These are phyloP conservation scores for Leptinotarsa haldemani DNA, from an alignment of 2,888 invertebrate genomes.

Conservation along the genomic window DNA sequence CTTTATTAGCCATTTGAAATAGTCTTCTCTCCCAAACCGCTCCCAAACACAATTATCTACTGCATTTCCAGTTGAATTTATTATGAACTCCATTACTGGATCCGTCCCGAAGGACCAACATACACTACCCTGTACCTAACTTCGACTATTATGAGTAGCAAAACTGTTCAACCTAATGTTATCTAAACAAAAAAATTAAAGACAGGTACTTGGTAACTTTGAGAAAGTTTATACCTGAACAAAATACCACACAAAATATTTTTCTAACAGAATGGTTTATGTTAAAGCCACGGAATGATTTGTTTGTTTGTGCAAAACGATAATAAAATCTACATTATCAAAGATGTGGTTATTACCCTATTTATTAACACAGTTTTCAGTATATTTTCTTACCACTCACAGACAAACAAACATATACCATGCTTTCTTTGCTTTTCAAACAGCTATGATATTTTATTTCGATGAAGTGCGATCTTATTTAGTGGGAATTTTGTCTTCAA, in stretches of 20 bases:
- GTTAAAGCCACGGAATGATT: slow-evolving; percentile 6
- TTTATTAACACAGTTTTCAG: background rate
- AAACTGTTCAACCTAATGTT: too few species aligned
- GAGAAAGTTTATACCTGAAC: background rate
- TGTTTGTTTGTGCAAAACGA: background rate
- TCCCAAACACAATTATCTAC: background rate
- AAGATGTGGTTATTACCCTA: slow-evolving; percentile 11
- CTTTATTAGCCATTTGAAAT: too few species aligned
- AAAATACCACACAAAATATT: background rate
- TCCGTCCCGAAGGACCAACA: background rate
- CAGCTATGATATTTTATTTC: background rate
- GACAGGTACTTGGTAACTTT: background rate
- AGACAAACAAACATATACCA: background rate
- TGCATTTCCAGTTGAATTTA: background rate
- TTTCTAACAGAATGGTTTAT: background rate
- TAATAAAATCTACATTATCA: slow-evolving; percentile 16
- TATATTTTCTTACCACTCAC: background rate
- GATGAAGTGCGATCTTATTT: background rate
- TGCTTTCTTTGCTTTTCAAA: background rate
- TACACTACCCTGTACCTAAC: background rate
- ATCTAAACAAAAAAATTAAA: too few species aligned
- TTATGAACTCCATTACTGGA: background rate
- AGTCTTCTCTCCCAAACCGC: too few species aligned
- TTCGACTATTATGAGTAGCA: background rate
- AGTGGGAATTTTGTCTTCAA: background rate